These are phyloP conservation scores for Siniperca obscura DNA, from an alignment of 2,797 vertebrate species.

Conservation along the genomic window DNA sequence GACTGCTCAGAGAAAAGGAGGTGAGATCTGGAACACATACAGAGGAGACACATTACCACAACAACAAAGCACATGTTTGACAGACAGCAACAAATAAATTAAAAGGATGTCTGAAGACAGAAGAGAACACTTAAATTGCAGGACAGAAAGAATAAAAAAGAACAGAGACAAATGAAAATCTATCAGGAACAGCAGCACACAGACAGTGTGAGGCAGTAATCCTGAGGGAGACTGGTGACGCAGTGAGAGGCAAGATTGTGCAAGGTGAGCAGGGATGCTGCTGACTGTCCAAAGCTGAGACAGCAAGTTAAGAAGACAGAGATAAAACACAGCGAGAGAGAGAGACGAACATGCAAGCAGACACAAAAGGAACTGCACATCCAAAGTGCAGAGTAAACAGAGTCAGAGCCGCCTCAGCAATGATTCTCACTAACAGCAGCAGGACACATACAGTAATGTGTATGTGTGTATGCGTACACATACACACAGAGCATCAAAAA, in stretches of 20 bases:
- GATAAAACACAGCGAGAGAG: constrained; percentile 18
- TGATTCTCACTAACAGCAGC: constrained; percentile 23
- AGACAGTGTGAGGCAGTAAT: constrained; percentile 18
- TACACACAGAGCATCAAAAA: constrained; percentile 39
- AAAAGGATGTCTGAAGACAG: neutral
- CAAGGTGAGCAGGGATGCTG: constrained; percentile 41
- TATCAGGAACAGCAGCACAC: constrained; percentile 9
- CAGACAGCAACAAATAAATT: neutral
- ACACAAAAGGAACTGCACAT: constrained; percentile 37
- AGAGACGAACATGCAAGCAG: constrained; percentile 38
- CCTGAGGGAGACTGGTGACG: constrained; percentile 28
- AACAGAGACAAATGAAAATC: constrained; percentile 1
- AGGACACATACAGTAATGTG: constrained; percentile 35
- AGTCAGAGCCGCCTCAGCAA: constrained; percentile 26
- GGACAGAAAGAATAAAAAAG: constrained; percentile 1
- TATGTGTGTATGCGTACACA: no score
- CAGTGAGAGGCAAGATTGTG: constrained; percentile 36
- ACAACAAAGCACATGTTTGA: constrained; percentile 17
- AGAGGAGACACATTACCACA: constrained; percentile 45
- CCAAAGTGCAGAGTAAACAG: constrained; percentile 36
- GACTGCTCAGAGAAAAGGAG: constrained; percentile 32
- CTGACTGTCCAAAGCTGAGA: constrained; percentile 57
- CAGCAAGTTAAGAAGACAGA: constrained; percentile 27
- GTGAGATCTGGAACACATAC: constrained; percentile 49
- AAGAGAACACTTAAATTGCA: constrained; percentile 7